Conservation (phyloP, 2,113 vertebrate species). For the Hippocampus barbouri region DNA sequence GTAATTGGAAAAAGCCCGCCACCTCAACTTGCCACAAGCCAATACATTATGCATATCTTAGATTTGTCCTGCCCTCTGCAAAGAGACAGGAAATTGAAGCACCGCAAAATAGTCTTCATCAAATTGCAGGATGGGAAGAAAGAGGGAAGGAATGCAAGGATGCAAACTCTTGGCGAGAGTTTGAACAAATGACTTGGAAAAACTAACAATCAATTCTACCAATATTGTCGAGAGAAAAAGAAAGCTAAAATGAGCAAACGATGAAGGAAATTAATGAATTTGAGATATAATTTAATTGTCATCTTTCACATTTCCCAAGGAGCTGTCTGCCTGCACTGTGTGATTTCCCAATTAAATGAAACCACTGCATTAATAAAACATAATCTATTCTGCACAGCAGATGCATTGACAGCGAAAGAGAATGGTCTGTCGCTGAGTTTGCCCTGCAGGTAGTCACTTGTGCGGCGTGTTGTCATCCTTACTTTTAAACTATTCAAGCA, state of each 20-base stretch:
- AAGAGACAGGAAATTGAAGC: conserved; percentile 25
- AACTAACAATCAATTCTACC: neutral
- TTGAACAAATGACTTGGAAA: conserved; percentile 7
- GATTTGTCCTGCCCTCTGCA: conserved; percentile 29
- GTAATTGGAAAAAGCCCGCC: conserved; percentile 65
- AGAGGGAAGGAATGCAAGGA: neutral
- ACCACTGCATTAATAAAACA: conserved; percentile 56
- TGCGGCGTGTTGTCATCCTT: conserved; percentile 18
- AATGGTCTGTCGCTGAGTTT: conserved; percentile 19
- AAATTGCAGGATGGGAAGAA: neutral
- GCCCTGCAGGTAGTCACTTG: conserved; percentile 24
- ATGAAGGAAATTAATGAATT: conserved; percentile 15
- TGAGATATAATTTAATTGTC: conserved; percentile 50
- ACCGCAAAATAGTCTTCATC: neutral
- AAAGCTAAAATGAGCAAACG: conserved; percentile 5
- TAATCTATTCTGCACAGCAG: conserved; percentile 52
- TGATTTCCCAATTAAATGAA: conserved; percentile 62
- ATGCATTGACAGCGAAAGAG: conserved; percentile 40
- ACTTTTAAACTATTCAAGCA: conserved; percentile 13
- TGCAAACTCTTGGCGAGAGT: conserved; percentile 3
- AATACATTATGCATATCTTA: conserved; percentile 59
- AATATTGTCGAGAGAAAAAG: conserved; percentile 24
- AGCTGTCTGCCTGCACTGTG: conserved; percentile 39
- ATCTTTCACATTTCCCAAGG: conserved; percentile 53
- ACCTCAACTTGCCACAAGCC: conserved; percentile 50